Percentiles rank a stretch among this genome's conserved stretches.
phyloP scores from a whole-genome alignment of 2,797 vertebrate species.

The Peromyscus eremicus region DNA sequence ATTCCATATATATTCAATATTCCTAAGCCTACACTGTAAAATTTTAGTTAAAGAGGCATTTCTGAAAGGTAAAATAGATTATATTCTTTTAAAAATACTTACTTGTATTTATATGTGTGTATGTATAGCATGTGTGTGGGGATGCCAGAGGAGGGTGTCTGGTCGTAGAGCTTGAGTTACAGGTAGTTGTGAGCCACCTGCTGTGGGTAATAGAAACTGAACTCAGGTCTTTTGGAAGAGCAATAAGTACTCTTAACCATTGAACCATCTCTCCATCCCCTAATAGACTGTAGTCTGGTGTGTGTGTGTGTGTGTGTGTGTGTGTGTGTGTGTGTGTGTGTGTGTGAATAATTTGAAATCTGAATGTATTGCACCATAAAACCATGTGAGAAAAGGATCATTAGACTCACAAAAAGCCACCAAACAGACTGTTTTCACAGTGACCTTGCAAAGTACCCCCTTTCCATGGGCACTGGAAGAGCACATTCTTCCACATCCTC shows the following conservation, averaged over 20 bases:
- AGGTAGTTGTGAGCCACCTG: background rate
- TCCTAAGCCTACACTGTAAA: background rate
- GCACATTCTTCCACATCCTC: background rate
- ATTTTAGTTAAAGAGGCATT: background rate
- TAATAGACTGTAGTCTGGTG: background rate
- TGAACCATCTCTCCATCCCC: background rate
- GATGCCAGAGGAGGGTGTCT: background rate
- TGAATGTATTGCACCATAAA: slow-evolving; percentile 9
- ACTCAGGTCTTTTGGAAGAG: background rate
- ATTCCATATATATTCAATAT: background rate
- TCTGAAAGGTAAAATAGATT: slow-evolving; percentile 14
- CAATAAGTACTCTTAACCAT: background rate
- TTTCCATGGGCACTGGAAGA: background rate
- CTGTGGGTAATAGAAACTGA: background rate
- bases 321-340: background rate
- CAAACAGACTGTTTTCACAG: background rate
- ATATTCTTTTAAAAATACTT: background rate
- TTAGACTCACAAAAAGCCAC: background rate
- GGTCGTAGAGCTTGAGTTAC: no score
- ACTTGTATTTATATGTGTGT: background rate
- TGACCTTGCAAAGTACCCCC: background rate
- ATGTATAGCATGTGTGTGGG: background rate
- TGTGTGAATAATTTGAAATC: slow-evolving; percentile 51
- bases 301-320: background rate
- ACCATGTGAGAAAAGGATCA: background rate